Conservation (phyloP, 2,113 vertebrate genomes). For the Hemiprocne comata region DNA sequence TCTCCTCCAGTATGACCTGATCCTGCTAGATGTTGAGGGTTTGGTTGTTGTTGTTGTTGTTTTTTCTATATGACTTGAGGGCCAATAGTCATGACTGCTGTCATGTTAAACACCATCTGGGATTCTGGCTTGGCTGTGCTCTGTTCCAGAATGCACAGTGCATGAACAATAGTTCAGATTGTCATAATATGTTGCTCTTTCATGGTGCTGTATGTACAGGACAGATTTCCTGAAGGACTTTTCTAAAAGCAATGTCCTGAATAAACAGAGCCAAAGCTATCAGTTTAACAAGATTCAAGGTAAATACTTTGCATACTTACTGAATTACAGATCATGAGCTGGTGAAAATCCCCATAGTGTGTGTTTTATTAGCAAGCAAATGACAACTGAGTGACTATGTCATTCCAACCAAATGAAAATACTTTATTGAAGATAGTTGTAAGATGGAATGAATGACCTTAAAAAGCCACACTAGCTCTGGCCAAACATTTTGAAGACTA, state of each 20-base stretch:
- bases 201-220: background rate
- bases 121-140: constrained; percentile 46
- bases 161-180: constrained; percentile 36
- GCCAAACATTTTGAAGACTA: background rate
- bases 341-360: background rate
- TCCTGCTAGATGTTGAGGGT: constrained; percentile 5
- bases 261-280: background rate
- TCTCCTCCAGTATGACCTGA: background rate
- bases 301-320: background rate
- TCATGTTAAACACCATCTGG: constrained; percentile 67
- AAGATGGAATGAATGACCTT: background rate
- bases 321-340: background rate
- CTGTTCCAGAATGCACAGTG: constrained; percentile 13
- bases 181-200: background rate
- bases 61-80: constrained; percentile 28
- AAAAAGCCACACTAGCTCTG: background rate
- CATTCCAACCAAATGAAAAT: background rate
- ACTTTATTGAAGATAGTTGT: background rate
- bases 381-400: background rate
- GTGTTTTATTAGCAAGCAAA: background rate
- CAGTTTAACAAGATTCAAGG: background rate
- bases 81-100: constrained; percentile 36
- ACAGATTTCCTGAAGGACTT: background rate
- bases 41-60: background rate
- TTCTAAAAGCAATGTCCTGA: background rate